Evolutionary conservation across 2,113 vertebrate species (phyloP).

Genomic region (Clinocottus analis): DNA sequence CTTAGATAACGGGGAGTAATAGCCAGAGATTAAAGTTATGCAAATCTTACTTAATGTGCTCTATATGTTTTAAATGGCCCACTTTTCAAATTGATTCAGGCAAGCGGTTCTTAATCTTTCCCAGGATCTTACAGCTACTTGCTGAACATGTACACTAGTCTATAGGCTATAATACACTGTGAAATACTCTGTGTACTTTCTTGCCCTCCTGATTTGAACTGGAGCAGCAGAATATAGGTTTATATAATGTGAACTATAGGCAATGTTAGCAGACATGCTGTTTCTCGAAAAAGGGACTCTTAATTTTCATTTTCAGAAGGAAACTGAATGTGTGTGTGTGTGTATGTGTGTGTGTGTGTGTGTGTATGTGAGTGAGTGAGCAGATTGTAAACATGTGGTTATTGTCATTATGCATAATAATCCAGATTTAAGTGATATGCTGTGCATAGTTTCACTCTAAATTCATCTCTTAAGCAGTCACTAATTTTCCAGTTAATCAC

Average conservation of each 20-base stretch:
- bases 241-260: conserved; percentile 4
- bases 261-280: conserved; percentile 48
- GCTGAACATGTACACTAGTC: conserved; percentile 22
- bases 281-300: conserved; percentile 63
- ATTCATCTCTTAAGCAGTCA: not conserved
- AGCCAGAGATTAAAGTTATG: conserved; percentile 76
- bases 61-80: conserved; percentile 58
- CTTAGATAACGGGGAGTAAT: conserved; percentile 64
- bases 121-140: conserved; percentile 28
- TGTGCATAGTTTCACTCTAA: not conserved
- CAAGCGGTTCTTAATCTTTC: conserved; percentile 47
- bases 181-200: conserved; percentile 27
- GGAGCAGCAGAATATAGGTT: conserved; percentile 15
- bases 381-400: conserved; percentile 1
- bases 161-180: conserved; percentile 15
- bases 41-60: conserved; percentile 60
- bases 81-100: conserved; percentile 58
- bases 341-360: too few species aligned
- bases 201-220: conserved; percentile 6
- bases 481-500: not conserved
- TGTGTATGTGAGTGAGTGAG: not conserved
- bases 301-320: conserved; percentile 23
- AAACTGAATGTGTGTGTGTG: not conserved
- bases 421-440: not conserved
- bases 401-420: not conserved